phyloP scores from a whole-genome alignment of 2,888 invertebrate genomes.

The Agrotis puta region DNA sequence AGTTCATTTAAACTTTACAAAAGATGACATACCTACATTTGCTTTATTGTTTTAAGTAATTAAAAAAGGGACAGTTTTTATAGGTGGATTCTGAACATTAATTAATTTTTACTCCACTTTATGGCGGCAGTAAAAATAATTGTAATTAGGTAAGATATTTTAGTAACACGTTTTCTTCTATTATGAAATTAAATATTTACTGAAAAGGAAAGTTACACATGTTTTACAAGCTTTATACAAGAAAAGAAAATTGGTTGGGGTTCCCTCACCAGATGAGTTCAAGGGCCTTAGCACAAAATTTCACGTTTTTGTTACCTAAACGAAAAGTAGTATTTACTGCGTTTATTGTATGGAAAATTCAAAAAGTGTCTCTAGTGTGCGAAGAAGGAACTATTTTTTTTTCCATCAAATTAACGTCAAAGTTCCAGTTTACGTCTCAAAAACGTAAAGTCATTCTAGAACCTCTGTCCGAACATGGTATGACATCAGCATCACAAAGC shows the following conservation, averaged over 20 bases:
- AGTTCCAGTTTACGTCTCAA: too few species aligned
- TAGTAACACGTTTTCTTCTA: background rate
- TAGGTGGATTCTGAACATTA: background rate
- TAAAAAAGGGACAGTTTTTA: background rate
- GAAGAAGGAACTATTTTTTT: too few species aligned
- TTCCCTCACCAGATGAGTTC: background rate
- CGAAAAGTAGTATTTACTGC: too few species aligned
- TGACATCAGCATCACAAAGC: too few species aligned
- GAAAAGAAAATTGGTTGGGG: background rate
- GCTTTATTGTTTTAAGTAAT: background rate
- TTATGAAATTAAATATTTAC: background rate
- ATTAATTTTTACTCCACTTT: constrained; percentile 26
- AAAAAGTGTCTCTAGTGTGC: too few species aligned
- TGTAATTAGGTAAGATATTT: background rate
- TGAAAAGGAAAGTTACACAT: background rate
- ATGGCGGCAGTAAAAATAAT: constrained; percentile 27
- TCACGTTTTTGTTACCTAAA: too few species aligned
- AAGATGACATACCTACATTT: background rate
- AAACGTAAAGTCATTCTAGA: too few species aligned
- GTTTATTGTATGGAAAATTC: too few species aligned
- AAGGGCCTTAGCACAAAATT: too few species aligned
- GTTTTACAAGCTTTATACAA: background rate
- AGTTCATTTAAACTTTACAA: too few species aligned
- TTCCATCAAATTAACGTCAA: too few species aligned
- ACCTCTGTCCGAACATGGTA: too few species aligned